A percentile compares a stretch with the other conserved stretches of the same genome.
Conservation (phyloP, 2,888 invertebrate genomes). For the Tolmerus cingulatus region DNA sequence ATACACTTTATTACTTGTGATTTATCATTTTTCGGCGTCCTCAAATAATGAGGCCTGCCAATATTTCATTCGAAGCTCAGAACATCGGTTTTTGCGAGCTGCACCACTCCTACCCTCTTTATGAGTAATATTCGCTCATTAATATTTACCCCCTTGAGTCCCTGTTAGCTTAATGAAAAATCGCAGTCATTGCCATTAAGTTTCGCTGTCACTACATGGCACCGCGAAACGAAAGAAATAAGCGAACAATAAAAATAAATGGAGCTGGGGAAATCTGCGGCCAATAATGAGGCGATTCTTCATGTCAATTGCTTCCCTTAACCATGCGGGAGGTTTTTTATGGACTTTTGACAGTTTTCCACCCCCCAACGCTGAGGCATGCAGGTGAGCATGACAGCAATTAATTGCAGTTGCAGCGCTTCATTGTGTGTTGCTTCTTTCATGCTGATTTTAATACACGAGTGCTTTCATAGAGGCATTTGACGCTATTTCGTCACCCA, state of each 20-base stretch:
- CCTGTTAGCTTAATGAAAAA: slow-evolving; percentile 29
- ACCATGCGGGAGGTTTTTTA: not conserved
- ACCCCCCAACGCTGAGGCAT: not conserved
- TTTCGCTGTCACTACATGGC: slow-evolving; percentile 30
- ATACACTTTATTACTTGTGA: not conserved
- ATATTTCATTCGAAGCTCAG: not conserved
- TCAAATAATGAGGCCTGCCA: not conserved
- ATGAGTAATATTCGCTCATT: slow-evolving; percentile 26
- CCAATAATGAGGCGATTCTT: slow-evolving; percentile 16
- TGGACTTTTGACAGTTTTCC: not conserved
- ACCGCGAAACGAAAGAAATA: slow-evolving; percentile 5
- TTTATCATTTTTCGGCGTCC: not conserved
- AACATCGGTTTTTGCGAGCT: not conserved
- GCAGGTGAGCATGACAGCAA: not conserved
- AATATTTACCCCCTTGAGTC: slow-evolving; percentile 32
- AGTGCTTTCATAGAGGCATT: not conserved
- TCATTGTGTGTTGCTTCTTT: not conserved
- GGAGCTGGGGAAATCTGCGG: not conserved
- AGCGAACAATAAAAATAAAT: not conserved
- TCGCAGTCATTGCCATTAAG: slow-evolving; percentile 27
- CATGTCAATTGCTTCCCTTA: slow-evolving; percentile 6
- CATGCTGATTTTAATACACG: not conserved
- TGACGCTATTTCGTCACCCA: not conserved
- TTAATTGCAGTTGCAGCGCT: slow-evolving; percentile 1
- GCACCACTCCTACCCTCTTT: not conserved